Conservation (phyloP, 2,888 invertebrate genomes). For the Torymus texanus region DNA sequence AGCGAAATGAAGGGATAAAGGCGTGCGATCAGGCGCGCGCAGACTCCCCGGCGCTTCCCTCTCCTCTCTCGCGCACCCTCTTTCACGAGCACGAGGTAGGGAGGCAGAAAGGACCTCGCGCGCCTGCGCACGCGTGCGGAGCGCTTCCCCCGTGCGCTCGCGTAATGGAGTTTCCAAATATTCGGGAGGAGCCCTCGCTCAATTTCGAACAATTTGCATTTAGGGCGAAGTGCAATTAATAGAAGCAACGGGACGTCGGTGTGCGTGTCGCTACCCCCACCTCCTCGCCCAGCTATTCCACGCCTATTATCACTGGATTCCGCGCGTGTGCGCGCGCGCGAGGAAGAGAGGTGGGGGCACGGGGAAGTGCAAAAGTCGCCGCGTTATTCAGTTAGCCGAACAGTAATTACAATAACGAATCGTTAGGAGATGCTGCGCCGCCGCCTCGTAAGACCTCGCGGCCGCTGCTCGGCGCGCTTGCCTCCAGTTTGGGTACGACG, state of each 20-base stretch:
- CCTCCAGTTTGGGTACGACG: not conserved
- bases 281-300: constrained; percentile 66
- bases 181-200: constrained; percentile 74
- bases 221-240: constrained; percentile 75
- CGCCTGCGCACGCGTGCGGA: too few relatives aligned
- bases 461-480: constrained; percentile 25
- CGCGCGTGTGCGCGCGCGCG: constrained; percentile 67
- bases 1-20: constrained; percentile 18
- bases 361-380: constrained; percentile 35
- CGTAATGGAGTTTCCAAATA: constrained; percentile 75
- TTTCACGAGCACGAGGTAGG: too few relatives aligned
- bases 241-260: constrained; percentile 71
- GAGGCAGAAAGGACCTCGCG: not conserved
- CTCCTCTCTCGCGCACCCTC: not conserved
- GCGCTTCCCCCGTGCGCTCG: constrained; percentile 50
- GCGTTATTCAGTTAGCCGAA: constrained; percentile 72
- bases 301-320: constrained; percentile 75
- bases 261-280: constrained; percentile 51
- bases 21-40: not conserved
- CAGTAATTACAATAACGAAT: constrained; percentile 73
- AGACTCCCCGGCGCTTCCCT: not conserved
- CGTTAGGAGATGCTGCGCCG: constrained; percentile 70
- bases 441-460: not conserved
- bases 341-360: constrained; percentile 56
- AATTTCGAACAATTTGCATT: constrained; percentile 75